Conservation (phyloP, 2,888 invertebrate genomes). For the Temnothorax ravouxi region DNA sequence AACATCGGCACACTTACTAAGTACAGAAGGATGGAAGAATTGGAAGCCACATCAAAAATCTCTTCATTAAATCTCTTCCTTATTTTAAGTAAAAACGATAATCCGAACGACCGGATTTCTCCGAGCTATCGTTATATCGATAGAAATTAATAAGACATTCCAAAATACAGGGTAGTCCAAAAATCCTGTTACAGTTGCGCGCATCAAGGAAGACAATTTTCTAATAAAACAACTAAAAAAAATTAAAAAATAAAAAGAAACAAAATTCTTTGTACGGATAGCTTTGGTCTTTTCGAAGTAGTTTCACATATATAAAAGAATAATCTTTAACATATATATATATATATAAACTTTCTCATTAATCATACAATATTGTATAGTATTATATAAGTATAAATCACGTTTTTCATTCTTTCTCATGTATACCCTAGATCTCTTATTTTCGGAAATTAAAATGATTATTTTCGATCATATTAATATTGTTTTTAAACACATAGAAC, state of each 20-base stretch:
- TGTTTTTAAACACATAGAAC: neutral
- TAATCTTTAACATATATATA: neutral
- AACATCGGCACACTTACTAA: constrained; percentile 69
- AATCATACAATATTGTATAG: neutral
- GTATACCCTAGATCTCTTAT: neutral
- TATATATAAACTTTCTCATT: neutral
- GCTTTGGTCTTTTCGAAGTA: neutral
- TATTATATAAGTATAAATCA: neutral
- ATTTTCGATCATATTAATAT: neutral
- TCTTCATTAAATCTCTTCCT: constrained; percentile 29
- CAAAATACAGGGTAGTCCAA: constrained; percentile 8
- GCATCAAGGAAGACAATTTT: constrained; percentile 2
- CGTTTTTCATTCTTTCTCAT: neutral
- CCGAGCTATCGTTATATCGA: constrained; percentile 22
- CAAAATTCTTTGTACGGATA: neutral
- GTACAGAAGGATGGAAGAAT: constrained; percentile 71
- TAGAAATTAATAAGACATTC: constrained; percentile 3
- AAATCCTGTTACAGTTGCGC: neutral
- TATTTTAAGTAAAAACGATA: constrained; percentile 44
- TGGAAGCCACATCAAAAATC: constrained; percentile 68
- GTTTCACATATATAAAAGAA: neutral
- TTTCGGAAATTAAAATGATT: neutral
- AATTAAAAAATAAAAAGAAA: neutral
- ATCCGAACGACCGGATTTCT: constrained; percentile 10
- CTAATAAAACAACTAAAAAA: neutral